Conservation (phyloP, 35 echinoderm and acorn worm species). For the Ophiothrix spiculata region DNA sequence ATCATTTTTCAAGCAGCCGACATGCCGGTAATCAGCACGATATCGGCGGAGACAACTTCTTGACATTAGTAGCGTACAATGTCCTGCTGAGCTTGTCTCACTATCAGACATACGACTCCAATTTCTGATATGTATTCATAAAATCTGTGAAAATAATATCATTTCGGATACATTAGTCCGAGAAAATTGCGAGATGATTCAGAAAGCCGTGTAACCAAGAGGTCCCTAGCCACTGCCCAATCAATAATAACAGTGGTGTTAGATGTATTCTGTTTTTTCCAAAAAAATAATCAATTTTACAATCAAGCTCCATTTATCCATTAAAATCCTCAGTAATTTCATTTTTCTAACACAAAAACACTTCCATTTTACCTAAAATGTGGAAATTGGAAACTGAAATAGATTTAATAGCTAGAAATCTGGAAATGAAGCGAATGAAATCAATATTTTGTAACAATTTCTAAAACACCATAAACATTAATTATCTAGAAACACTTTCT, state of each 20-base stretch:
- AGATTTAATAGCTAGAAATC: neutral
- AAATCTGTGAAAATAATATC: conserved; percentile 10
- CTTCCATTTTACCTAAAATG: neutral
- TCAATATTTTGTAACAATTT: neutral
- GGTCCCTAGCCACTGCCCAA: neutral
- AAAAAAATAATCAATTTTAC: neutral
- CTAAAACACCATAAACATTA: neutral
- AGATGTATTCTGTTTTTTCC: neutral
- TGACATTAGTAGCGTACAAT: neutral
- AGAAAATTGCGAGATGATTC: conserved; percentile 1
- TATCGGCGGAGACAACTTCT: neutral
- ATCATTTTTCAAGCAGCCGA: neutral
- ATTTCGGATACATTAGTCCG: neutral
- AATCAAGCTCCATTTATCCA: neutral
- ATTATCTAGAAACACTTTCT: neutral
- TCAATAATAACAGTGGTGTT: neutral
- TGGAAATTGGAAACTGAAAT: no score
- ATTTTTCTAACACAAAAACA: neutral
- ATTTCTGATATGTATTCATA: neutral
- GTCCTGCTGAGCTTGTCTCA: neutral
- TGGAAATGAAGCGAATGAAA: neutral
- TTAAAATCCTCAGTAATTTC: neutral
- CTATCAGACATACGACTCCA: neutral
- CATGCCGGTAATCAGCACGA: neutral
- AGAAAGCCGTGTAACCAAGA: neutral